Conservation (phyloP, 2,113 vertebrate genomes). For the Chamaetylas fuelleborni region DNA sequence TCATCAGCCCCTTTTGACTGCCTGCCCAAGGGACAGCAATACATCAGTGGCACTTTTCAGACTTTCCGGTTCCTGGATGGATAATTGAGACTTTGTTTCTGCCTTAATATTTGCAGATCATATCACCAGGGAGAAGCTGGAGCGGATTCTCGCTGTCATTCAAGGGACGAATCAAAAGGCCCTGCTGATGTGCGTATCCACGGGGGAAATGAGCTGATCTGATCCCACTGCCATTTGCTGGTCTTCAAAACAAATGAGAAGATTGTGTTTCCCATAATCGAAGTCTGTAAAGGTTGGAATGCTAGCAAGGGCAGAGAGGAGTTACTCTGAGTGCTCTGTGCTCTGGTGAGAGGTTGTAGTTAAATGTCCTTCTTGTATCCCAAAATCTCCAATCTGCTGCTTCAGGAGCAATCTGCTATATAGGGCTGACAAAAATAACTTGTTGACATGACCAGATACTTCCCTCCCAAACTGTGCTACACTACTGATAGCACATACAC, state of each 20-base stretch:
- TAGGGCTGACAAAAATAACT: not conserved
- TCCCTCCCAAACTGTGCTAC: not conserved
- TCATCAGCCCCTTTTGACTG: not conserved
- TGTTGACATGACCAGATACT: not conserved
- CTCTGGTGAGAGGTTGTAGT: not conserved
- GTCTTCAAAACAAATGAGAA: not conserved
- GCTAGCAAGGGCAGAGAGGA: not conserved
- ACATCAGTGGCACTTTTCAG: not conserved
- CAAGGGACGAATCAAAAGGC: conserved; percentile 92
- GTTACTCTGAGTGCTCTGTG: not conserved
- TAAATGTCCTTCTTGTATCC: not conserved
- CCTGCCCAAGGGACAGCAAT: not conserved
- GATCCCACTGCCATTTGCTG: not conserved
- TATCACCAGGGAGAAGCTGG: conserved; percentile 87
- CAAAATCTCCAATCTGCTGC: not conserved
- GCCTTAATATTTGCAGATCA: conserved; percentile 78
- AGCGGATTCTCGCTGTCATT: conserved; percentile 86
- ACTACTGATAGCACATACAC: not conserved
- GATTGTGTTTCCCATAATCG: not conserved
- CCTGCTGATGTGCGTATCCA: conserved; percentile 80
- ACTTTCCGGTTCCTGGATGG: not conserved
- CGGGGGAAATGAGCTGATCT: not conserved
- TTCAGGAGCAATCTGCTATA: not conserved
- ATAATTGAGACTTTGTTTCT: not conserved
- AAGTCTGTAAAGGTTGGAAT: not conserved